These are phyloP conservation scores for Drosophila saltans DNA, from an alignment of 1,140 invertebrate species.

Conservation along the genomic window DNA sequence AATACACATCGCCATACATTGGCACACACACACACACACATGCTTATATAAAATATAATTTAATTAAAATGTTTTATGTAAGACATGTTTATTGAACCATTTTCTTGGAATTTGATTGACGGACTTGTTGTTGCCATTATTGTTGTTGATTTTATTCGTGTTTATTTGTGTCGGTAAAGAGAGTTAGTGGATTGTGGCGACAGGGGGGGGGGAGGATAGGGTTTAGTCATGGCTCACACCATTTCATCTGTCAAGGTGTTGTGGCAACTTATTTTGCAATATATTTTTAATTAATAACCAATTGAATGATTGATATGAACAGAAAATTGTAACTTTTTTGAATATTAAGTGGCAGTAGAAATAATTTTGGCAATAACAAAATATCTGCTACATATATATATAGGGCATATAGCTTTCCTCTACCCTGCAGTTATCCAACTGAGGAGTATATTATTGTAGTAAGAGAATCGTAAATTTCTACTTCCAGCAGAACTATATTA, in stretches of 20 bases:
- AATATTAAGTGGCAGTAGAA: conserved; percentile 6
- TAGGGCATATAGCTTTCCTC: too few species aligned
- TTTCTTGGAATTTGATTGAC: conserved; percentile 76
- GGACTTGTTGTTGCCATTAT: conserved; percentile 43
- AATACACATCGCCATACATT: not conserved
- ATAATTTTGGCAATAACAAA: too few species aligned
- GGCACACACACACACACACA: not conserved
- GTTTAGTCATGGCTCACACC: not conserved
- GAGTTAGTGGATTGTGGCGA: not conserved
- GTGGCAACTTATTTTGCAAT: conserved; percentile 38
- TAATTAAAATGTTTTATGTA: conserved; percentile 81
- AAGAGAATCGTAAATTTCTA: too few species aligned
- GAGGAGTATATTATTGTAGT: too few species aligned
- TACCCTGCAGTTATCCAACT: too few species aligned
- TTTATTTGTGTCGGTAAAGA: conserved; percentile 21
- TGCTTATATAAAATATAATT: conserved; percentile 69
- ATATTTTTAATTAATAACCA: conserved; percentile 57
- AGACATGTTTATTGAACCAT: conserved; percentile 81
- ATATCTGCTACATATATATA: too few species aligned
- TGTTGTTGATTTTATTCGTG: conserved; percentile 27
- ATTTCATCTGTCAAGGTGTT: conserved; percentile 69
- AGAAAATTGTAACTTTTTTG: not conserved
- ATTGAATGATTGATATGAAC: conserved; percentile 12
- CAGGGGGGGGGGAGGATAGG: not conserved
- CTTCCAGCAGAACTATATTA: too few species aligned